Conservation (phyloP, 2,113 vertebrate genomes). For the Aegotheles bennettii region DNA sequence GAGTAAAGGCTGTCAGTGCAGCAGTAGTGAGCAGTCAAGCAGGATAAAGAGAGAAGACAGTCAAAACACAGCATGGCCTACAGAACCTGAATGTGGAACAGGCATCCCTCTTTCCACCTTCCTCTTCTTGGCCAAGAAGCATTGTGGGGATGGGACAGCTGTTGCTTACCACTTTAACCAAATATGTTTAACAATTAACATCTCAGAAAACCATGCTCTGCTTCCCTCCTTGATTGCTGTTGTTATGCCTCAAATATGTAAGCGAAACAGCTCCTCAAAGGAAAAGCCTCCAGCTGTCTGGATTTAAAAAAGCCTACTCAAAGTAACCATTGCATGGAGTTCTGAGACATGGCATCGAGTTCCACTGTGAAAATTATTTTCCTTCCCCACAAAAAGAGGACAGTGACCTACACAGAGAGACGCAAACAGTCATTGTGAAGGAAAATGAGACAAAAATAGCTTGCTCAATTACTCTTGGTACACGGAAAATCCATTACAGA, state of each 20-base stretch:
- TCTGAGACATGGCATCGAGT: fast-evolving
- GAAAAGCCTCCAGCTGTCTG: background rate
- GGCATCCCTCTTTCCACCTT: background rate
- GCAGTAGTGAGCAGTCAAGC: background rate
- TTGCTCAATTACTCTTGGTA: background rate
- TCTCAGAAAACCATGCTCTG: background rate
- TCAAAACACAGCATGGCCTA: background rate
- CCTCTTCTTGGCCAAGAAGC: background rate
- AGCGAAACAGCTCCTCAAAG: background rate
- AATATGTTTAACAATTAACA: background rate
- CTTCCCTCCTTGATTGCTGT: background rate
- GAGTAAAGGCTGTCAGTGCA: background rate
- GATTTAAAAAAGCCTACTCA: background rate
- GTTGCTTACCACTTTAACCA: background rate
- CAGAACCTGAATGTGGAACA: background rate
- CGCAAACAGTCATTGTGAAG: background rate
- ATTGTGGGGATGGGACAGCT: fast-evolving
- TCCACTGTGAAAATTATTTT: background rate
- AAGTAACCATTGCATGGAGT: background rate
- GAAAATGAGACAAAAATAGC: background rate
- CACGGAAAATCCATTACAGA: slow-evolving; percentile 29
- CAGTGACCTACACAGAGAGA: background rate
- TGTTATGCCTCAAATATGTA: background rate
- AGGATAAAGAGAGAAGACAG: background rate
- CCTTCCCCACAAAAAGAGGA: background rate